A percentile compares a stretch with the other conserved stretches of the same genome.
phyloP scores from a whole-genome alignment of 2,888 invertebrate genomes.

The Amphipyra tragopoginis region DNA sequence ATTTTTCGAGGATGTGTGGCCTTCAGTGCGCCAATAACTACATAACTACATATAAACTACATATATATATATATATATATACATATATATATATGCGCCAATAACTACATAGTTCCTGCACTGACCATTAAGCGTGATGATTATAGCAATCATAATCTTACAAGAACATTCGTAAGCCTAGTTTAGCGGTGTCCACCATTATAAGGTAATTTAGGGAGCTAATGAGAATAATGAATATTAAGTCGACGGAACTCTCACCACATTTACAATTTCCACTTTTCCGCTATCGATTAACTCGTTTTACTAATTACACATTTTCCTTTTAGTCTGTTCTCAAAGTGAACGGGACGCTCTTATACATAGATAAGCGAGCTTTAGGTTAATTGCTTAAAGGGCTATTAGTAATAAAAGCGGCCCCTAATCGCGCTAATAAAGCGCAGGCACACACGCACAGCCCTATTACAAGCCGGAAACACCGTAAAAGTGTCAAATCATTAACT shows the following conservation, averaged over 20 bases:
- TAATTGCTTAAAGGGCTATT: conserved; percentile 77
- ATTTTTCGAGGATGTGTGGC: no score
- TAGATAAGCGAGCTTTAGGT: conserved; percentile 64
- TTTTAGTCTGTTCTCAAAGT: conserved; percentile 35
- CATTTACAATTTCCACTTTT: conserved; percentile 39
- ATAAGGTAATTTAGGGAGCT: no score
- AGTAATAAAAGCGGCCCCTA: conserved; percentile 77
- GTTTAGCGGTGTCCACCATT: no score
- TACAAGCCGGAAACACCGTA: conserved; percentile 72
- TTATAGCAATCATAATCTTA: no score
- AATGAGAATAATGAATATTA: neutral
- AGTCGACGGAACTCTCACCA: neutral
- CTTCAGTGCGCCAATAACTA: no score
- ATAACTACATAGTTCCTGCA: no score
- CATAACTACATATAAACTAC: no score
- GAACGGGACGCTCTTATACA: conserved; percentile 32
- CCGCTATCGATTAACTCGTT: conserved; percentile 41
- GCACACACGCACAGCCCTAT: conserved; percentile 67
- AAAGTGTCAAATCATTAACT: conserved; percentile 83
- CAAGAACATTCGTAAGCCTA: no score
- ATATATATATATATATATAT: no score
- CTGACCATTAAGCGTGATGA: no score
- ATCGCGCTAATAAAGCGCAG: conserved; percentile 75
- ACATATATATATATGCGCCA: no score
- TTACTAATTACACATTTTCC: conserved; percentile 50